Conservation (phyloP, 1,140 invertebrate species). For the Heliconius nattereri region DNA sequence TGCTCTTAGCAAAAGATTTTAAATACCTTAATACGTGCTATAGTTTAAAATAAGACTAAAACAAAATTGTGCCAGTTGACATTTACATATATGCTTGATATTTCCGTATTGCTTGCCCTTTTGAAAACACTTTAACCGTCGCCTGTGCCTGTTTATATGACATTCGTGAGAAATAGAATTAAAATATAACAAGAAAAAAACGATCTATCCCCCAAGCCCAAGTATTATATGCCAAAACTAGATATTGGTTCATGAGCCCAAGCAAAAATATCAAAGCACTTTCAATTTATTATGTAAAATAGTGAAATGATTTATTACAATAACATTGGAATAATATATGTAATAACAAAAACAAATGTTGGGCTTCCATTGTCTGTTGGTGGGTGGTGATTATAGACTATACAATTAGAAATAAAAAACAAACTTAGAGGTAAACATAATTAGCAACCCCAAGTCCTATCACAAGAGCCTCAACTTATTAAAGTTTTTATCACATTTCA, state of each 20-base stretch:
- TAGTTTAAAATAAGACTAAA: constrained; percentile 4
- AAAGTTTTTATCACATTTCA: not conserved
- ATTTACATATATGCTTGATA: not conserved
- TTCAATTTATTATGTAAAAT: not conserved
- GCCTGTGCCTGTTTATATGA: not conserved
- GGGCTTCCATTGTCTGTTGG: not conserved
- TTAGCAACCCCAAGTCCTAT: not conserved
- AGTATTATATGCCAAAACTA: not conserved
- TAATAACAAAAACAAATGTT: not conserved
- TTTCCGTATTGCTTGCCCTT: constrained; percentile 1
- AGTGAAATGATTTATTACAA: not conserved
- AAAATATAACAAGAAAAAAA: not conserved
- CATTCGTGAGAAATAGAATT: not conserved
- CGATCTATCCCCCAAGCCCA: not conserved
- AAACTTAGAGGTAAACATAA: not conserved
- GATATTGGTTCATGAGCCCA: not conserved
- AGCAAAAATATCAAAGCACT: not conserved
- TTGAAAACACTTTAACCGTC: not conserved
- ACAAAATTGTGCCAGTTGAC: not conserved
- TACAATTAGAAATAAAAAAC: not conserved
- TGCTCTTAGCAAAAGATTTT: too few species aligned
- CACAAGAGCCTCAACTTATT: not conserved
- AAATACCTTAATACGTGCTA: not conserved
- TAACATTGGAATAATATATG: not conserved
- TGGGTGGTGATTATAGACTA: not conserved